These are phyloP conservation scores for Petrosia ficiformis DNA, from an alignment of 37 sponge, comb jelly and placozoan species.

Conservation along the genomic window DNA sequence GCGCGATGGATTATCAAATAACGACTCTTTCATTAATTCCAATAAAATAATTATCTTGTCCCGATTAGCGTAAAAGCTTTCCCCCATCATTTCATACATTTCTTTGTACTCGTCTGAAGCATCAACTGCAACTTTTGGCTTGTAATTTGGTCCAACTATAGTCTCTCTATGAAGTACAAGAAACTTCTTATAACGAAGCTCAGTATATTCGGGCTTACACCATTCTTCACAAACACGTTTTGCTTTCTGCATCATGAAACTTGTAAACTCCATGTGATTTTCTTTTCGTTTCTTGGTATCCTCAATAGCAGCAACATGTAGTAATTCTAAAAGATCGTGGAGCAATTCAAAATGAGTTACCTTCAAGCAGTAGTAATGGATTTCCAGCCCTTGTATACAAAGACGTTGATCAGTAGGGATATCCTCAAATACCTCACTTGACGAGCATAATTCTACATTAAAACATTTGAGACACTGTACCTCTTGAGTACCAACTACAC, in stretches of 20 bases:
- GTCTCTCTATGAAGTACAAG: constrained; percentile 49
- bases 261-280: constrained; percentile 24
- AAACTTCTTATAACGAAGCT: constrained; percentile 48
- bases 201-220: constrained; percentile 50
- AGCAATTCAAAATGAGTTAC: constrained; percentile 55
- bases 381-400: constrained; percentile 17
- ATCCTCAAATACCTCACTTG: constrained; percentile 6
- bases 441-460: constrained; percentile 1
- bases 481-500: constrained; percentile 32
- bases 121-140: background rate
- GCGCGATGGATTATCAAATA: constrained; percentile 52
- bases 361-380: constrained; percentile 38
- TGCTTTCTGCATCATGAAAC: constrained; percentile 60
- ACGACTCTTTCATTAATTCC: constrained; percentile 43
- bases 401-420: constrained; percentile 25
- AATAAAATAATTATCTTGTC: constrained; percentile 26
- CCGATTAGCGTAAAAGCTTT: constrained; percentile 35
- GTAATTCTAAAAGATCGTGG: constrained; percentile 71
- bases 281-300: constrained; percentile 9
- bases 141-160: constrained; percentile 1
- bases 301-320: constrained; percentile 63
- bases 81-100: constrained; percentile 60
- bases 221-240: constrained; percentile 69
- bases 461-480: constrained; percentile 38
- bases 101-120: constrained; percentile 53